phyloP scores from a whole-genome alignment of 1,140 invertebrate species.

The Orchesella cincta region DNA sequence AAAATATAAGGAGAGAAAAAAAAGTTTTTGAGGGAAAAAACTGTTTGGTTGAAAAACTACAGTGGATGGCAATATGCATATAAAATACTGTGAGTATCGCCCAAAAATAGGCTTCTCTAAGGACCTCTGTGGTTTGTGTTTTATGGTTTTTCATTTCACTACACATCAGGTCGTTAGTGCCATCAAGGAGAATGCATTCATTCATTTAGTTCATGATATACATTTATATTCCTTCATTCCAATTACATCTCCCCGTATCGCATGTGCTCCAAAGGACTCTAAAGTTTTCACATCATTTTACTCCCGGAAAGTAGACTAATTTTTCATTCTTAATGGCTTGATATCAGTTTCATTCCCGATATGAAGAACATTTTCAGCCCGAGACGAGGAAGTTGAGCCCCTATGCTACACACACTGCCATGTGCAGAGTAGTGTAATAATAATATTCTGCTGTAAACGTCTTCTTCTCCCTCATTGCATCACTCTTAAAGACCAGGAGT shows the following conservation, averaged over 20 bases:
- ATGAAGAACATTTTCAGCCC: not conserved
- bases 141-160: conserved; percentile 25
- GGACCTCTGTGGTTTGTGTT: conserved; percentile 8
- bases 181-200: conserved; percentile 20
- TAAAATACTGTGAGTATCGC: not conserved
- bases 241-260: not conserved
- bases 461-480: not conserved
- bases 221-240: not conserved
- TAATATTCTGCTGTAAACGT: conserved; percentile 17
- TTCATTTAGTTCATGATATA: conserved; percentile 14
- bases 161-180: conserved; percentile 26
- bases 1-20: not conserved
- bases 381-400: not conserved
- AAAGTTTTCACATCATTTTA: conserved; percentile 27
- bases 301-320: conserved; percentile 23
- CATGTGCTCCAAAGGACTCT: not conserved
- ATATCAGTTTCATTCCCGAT: conserved; percentile 19
- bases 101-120: not conserved
- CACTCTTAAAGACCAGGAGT: not conserved
- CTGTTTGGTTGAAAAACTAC: not conserved
- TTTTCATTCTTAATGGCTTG: conserved; percentile 28
- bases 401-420: not conserved
- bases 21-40: not conserved
- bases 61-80: not conserved
- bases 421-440: not conserved